phyloP scores from a whole-genome alignment of 2,113 vertebrate genomes.

The Thunnus thynnus region DNA sequence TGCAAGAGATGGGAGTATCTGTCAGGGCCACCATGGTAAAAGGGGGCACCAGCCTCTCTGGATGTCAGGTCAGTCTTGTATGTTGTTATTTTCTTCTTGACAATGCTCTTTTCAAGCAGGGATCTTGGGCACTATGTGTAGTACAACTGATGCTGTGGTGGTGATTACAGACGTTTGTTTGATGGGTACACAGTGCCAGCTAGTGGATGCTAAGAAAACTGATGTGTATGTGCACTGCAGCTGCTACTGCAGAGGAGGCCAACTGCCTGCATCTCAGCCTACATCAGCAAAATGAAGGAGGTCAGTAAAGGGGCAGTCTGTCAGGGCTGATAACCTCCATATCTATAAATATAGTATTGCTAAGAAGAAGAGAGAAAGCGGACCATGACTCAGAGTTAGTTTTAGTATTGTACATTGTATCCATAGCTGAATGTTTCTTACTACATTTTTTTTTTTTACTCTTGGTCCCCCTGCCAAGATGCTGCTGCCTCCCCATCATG shows the following conservation, averaged over 20 bases:
- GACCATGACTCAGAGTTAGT: not conserved
- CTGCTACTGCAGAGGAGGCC: too few species aligned
- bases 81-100: not conserved
- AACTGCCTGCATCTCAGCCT: not conserved
- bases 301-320: constrained; percentile 21
- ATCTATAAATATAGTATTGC: constrained; percentile 15
- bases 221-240: not conserved
- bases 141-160: not conserved
- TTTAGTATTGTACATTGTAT: not conserved
- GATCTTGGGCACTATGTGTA: not conserved
- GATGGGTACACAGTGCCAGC: constrained; percentile 53
- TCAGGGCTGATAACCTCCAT: constrained; percentile 12
- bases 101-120: not conserved
- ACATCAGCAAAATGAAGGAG: not conserved
- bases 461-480: too few species aligned
- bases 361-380: not conserved
- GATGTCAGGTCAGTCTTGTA: constrained; percentile 79
- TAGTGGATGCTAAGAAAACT: constrained; percentile 31
- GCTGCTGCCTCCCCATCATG: constrained; percentile 22
- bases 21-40: constrained; percentile 46
- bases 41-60: constrained; percentile 54
- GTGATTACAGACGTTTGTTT: not conserved
- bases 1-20: constrained; percentile 80
- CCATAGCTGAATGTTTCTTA: not conserved
- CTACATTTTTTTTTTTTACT: not conserved